Conservation (phyloP, 2,888 invertebrate genomes). For the Stenotaenia linearis region DNA sequence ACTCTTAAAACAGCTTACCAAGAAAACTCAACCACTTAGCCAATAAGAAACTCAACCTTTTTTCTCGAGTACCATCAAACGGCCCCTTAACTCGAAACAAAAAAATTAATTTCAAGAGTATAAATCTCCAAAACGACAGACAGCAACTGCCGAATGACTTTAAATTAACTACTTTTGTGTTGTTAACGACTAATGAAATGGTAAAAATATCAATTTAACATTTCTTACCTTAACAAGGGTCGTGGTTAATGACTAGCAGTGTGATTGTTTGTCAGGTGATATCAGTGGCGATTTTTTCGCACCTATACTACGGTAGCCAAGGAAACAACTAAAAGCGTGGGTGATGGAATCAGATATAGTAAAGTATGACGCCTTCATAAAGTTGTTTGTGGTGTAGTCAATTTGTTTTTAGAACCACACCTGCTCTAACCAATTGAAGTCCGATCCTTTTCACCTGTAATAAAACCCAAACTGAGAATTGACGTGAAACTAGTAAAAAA, state of each 20-base stretch:
- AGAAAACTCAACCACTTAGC: constrained; percentile 17
- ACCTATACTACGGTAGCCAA: neutral
- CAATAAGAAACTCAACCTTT: constrained; percentile 13
- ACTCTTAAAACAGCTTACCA: constrained; percentile 19
- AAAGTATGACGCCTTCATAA: constrained; percentile 6
- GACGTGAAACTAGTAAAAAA: neutral
- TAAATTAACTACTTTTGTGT: neutral
- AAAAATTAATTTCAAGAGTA: neutral
- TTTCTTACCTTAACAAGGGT: neutral
- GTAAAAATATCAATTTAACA: neutral
- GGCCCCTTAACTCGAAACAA: neutral
- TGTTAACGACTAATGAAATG: neutral
- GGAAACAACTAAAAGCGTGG: constrained; percentile 12
- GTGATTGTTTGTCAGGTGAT: neutral
- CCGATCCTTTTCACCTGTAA: neutral
- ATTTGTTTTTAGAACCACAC: constrained; percentile 11
- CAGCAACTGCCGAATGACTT: neutral
- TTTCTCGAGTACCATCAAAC: neutral
- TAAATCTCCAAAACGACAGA: neutral
- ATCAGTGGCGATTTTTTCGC: neutral
- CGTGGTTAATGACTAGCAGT: neutral
- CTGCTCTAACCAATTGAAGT: constrained; percentile 13
- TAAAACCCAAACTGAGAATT: neutral
- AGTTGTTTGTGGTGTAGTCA: constrained; percentile 20
- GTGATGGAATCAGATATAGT: constrained; percentile 12